These are phyloP conservation scores for Colius striatus DNA, from an alignment of 2,113 vertebrate species.

Conservation along the genomic window DNA sequence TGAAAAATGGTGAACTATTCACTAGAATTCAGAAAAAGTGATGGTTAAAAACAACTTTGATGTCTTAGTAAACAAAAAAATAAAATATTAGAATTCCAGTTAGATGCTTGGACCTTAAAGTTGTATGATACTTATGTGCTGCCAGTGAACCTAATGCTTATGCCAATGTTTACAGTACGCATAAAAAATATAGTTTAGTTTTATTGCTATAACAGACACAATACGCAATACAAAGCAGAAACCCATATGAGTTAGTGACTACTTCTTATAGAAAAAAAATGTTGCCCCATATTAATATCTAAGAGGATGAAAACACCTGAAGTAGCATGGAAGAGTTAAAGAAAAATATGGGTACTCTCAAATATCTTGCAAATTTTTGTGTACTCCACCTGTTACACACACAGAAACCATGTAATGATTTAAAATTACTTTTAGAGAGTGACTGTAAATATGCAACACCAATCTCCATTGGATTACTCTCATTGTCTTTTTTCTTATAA, in stretches of 20 bases:
- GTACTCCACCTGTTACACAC: neutral
- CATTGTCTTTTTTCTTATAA: neutral
- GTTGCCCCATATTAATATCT: neutral
- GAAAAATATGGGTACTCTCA: neutral
- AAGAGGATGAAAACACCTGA: neutral
- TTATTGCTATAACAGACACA: neutral
- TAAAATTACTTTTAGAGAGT: neutral
- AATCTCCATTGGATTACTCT: neutral
- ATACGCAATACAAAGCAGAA: neutral
- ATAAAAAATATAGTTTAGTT: neutral
- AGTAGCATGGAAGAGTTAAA: neutral
- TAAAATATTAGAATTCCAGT: neutral
- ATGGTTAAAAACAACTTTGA: neutral
- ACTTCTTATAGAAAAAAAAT: neutral
- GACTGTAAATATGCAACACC: neutral
- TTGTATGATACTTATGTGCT: neutral
- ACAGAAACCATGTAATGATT: neutral
- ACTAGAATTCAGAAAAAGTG: neutral
- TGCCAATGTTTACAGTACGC: accelerated
- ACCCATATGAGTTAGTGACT: neutral
- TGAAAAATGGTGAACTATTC: neutral
- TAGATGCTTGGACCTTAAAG: no score
- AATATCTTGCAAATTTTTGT: neutral
- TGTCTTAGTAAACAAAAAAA: neutral
- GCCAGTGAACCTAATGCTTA: neutral